phyloP scores from a whole-genome alignment of 2,888 invertebrate genomes.

The Chrysopilus asiliformis region DNA sequence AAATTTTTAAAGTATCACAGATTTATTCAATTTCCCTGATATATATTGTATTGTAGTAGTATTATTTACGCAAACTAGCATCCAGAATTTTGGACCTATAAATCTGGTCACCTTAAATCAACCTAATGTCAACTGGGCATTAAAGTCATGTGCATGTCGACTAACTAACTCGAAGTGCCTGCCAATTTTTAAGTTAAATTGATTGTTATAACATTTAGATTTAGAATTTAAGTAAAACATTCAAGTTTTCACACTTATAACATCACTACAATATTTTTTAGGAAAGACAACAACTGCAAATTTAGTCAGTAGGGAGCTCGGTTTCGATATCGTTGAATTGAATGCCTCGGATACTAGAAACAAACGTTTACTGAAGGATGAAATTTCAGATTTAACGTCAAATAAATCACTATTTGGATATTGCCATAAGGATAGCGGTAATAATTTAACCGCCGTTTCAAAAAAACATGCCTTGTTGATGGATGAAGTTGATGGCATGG shows the following conservation, averaged over 20 bases:
- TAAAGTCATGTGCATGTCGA: too few relatives aligned
- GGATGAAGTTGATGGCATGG: slow-evolving; percentile 99
- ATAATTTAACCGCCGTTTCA: slow-evolving; percentile 38
- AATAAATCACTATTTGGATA: slow-evolving; percentile 62
- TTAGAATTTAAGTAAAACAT: background rate
- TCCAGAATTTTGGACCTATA: too few relatives aligned
- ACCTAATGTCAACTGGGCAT: too few relatives aligned
- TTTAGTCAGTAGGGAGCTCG: slow-evolving; percentile 77
- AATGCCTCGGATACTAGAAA: slow-evolving; percentile 96
- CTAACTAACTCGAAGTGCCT: too few relatives aligned
- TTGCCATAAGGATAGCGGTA: slow-evolving; percentile 45
- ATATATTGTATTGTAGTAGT: too few relatives aligned
- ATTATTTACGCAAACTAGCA: too few relatives aligned
- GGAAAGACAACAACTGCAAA: slow-evolving; percentile 78
- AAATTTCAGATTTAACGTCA: slow-evolving; percentile 66
- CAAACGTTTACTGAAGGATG: slow-evolving; percentile 70
- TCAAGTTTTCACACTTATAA: background rate
- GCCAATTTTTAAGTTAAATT: too few relatives aligned
- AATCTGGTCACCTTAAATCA: too few relatives aligned
- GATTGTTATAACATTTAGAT: background rate
- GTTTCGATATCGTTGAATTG: slow-evolving; percentile 82
- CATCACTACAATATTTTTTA: slow-evolving; percentile 8
- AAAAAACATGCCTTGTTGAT: slow-evolving; percentile 89
- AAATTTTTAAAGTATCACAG: too few relatives aligned
- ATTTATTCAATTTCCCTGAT: too few relatives aligned